Percentiles rank a stretch among this genome's conserved stretches.
phyloP scores from a whole-genome alignment of 2,113 vertebrate species.

The Ailuropoda melanoleuca region DNA sequence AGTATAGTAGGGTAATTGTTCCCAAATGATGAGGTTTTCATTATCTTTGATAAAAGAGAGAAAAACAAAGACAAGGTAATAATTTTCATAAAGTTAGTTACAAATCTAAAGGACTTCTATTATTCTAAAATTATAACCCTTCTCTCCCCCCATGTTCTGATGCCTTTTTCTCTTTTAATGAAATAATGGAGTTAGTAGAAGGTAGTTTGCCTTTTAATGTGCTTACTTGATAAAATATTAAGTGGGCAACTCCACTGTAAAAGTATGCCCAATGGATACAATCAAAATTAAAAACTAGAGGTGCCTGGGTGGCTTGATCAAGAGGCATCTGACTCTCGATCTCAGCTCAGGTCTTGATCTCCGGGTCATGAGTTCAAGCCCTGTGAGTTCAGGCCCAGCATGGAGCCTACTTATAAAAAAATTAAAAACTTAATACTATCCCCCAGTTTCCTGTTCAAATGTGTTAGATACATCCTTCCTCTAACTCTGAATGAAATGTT shows the following conservation, averaged over 20 bases:
- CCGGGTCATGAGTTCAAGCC: not conserved
- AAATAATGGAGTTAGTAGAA: not conserved
- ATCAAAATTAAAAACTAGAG: not conserved
- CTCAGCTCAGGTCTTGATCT: not conserved
- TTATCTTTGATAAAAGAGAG: not conserved
- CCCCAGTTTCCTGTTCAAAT: not conserved
- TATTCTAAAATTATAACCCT: not conserved
- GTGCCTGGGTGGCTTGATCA: not conserved
- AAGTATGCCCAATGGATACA: not conserved
- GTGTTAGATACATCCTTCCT: not conserved
- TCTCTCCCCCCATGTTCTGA: not conserved
- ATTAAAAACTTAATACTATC: not conserved
- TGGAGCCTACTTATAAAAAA: not conserved
- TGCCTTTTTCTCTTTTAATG: not conserved
- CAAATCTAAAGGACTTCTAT: not conserved
- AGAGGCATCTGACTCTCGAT: not conserved
- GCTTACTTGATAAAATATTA: not conserved
- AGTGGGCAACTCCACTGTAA: not conserved
- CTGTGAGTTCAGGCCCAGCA: not conserved
- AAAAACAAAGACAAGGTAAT: not conserved
- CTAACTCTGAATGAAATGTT: not conserved
- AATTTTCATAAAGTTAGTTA: not conserved
- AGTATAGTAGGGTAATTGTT: not conserved
- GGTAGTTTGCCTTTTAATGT: not conserved
- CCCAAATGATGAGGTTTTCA: not conserved